Conservation (phyloP, 37 sponge, comb jelly and placozoan species). For the Halisarca cf. caerulea region DNA sequence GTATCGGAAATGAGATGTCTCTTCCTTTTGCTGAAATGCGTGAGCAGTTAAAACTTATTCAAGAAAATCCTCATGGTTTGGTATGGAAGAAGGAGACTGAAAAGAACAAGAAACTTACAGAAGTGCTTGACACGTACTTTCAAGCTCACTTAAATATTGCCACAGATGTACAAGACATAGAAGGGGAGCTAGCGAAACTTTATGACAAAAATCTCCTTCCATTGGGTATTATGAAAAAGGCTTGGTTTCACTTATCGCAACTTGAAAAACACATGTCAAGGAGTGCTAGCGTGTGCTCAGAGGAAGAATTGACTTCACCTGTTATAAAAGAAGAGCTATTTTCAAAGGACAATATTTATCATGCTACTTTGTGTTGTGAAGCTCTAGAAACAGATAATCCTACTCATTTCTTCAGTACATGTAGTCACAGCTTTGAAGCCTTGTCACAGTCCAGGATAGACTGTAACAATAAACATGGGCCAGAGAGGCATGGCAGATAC, state of each 20-base stretch:
- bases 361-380: constrained; percentile 4
- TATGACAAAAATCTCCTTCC: constrained; percentile 11
- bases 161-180: background rate
- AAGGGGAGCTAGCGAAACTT: background rate
- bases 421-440: background rate
- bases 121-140: background rate
- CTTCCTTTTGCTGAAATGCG: too few species aligned
- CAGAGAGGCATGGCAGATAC: background rate
- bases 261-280: too few species aligned
- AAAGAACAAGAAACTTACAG: background rate
- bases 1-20: background rate
- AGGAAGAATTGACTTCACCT: background rate
- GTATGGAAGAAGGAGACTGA: background rate
- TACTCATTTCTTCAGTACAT: background rate
- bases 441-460: background rate
- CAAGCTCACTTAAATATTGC: background rate
- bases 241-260: too few species aligned
- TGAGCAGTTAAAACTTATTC: background rate
- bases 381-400: background rate
- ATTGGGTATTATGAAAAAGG: too few species aligned
- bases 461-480: background rate
- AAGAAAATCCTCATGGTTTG: background rate
- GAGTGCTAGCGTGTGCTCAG: too few species aligned
- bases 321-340: background rate
- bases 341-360: constrained; percentile 15